A percentile compares a stretch with the other conserved stretches of the same genome.
Conservation (phyloP, 1,140 invertebrate genomes). For the Mamestra configurata region DNA sequence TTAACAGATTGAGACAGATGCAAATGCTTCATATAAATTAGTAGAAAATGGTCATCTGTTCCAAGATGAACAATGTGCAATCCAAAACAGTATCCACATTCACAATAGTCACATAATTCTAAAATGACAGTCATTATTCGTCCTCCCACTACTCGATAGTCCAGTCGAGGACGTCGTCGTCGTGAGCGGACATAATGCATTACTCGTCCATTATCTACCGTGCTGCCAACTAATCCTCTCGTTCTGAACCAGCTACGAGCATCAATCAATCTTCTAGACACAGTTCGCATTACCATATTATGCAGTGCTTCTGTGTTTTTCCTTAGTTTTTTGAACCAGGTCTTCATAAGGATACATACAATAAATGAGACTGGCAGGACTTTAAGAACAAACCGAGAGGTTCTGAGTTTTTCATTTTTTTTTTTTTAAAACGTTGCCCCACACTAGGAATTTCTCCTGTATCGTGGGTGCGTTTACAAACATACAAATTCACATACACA, state of each 20-base stretch:
- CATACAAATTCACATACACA: too few species aligned
- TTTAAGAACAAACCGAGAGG: too few species aligned
- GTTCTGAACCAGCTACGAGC: constrained; percentile 10
- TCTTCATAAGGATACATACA: too few species aligned
- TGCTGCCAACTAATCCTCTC: constrained; percentile 29
- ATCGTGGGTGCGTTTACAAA: too few species aligned
- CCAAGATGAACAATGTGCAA: not conserved
- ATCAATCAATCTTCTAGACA: constrained; percentile 36
- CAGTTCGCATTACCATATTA: not conserved
- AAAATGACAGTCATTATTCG: not conserved
- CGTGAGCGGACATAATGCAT: constrained; percentile 36
- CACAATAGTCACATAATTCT: not conserved
- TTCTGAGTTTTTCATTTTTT: too few species aligned
- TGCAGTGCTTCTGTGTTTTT: not conserved
- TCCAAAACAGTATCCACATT: not conserved
- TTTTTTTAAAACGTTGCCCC: too few species aligned
- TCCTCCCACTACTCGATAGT: not conserved
- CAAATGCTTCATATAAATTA: too few species aligned
- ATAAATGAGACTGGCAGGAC: too few species aligned
- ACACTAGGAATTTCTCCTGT: too few species aligned
- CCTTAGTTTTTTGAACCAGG: not conserved
- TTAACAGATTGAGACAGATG: too few species aligned
- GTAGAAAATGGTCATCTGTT: too few species aligned
- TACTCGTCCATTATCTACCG: constrained; percentile 24
- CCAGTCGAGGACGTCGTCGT: not conserved